A percentile compares a stretch with the other conserved stretches of the same genome.
These are phyloP conservation scores for Phthorimaea operculella DNA, from an alignment of 1,140 invertebrate genomes.

Conservation along the genomic window DNA sequence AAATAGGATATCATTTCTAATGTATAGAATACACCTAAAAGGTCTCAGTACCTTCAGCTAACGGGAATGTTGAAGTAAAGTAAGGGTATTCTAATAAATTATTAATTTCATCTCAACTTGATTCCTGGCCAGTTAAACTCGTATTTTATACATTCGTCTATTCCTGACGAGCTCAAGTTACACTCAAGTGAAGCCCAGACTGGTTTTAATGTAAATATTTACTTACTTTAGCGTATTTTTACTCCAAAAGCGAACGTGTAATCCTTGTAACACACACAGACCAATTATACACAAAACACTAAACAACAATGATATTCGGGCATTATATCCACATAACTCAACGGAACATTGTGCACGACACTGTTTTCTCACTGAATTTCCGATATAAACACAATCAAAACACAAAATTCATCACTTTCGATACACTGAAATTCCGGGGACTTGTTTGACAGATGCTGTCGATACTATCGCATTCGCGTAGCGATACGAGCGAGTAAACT, in stretches of 20 bases:
- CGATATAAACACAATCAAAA: slow-evolving; percentile 19
- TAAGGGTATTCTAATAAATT: neutral
- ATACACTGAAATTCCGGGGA: slow-evolving; percentile 32
- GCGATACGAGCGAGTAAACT: slow-evolving; percentile 19
- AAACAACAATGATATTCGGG: slow-evolving; percentile 31
- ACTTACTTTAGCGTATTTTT: slow-evolving; percentile 58
- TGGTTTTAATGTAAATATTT: slow-evolving; percentile 45
- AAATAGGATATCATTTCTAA: no score
- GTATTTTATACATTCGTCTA: neutral
- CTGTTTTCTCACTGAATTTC: slow-evolving; percentile 29
- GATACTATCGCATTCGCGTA: slow-evolving; percentile 21
- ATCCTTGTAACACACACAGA: slow-evolving; percentile 26
- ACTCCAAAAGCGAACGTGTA: slow-evolving; percentile 39
- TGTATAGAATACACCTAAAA: no score
- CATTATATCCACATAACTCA: slow-evolving; percentile 44
- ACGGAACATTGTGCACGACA: slow-evolving; percentile 28
- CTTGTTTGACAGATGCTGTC: slow-evolving; percentile 42
- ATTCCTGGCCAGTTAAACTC: neutral
- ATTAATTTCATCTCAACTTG: neutral
- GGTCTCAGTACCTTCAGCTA: no score
- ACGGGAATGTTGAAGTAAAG: no score
- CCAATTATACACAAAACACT: slow-evolving; percentile 45
- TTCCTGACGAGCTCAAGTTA: neutral
- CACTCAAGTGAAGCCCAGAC: neutral
- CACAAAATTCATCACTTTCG: slow-evolving; percentile 30